A percentile compares a stretch with the other conserved stretches of the same genome.
phyloP scores from a whole-genome alignment of 2,888 invertebrate genomes.

The Tipula confusa region DNA sequence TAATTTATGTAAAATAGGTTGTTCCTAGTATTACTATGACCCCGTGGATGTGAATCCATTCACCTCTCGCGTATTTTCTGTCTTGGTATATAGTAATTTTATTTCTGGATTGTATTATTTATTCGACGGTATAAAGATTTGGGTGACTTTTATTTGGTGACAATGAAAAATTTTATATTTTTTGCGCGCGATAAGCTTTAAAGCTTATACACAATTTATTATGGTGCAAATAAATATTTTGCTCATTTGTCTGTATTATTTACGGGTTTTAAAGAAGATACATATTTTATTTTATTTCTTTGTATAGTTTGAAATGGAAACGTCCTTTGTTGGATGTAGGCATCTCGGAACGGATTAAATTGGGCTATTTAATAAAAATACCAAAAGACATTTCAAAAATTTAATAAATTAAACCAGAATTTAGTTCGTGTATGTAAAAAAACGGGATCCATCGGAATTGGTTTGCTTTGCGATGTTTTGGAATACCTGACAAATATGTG shows the following conservation, averaged over 20 bases:
- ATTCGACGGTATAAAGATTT: neutral
- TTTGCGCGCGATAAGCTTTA: neutral
- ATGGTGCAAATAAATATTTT: neutral
- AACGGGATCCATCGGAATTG: no score
- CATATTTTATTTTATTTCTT: no score
- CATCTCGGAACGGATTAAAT: no score
- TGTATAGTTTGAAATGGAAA: no score
- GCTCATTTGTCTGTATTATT: neutral
- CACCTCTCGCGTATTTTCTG: neutral
- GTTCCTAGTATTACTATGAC: neutral
- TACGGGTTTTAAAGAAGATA: neutral
- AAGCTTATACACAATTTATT: neutral
- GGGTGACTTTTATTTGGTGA: neutral
- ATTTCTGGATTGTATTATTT: neutral
- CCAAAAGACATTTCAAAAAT: no score
- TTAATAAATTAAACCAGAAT: no score
- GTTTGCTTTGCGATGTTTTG: no score
- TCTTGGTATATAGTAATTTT: neutral
- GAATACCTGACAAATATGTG: no score
- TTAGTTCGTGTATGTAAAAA: no score
- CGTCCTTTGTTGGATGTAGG: no score
- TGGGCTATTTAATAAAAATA: no score
- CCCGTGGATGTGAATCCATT: neutral
- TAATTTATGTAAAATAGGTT: neutral
- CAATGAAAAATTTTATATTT: neutral